These are phyloP conservation scores for Scaptomyza graminum DNA, from an alignment of 1,140 invertebrate species.

Conservation along the genomic window DNA sequence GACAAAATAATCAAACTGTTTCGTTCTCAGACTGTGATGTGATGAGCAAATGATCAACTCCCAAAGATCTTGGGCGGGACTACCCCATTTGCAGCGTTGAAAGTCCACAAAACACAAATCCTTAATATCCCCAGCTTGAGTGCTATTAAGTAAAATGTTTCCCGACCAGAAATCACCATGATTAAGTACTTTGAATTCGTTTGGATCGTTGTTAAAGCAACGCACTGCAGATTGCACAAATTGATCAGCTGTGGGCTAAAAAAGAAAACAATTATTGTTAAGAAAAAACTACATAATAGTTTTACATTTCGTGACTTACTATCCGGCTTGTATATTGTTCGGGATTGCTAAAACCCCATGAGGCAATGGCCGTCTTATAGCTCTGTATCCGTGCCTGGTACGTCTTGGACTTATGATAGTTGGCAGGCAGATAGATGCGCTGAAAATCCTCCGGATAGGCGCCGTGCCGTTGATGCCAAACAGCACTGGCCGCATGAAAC, in stretches of 20 bases:
- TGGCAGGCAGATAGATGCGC: constrained; percentile 71
- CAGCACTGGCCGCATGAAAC: constrained; percentile 85
- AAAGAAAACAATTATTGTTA: not conserved
- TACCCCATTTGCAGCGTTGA: constrained; percentile 80
- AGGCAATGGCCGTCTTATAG: constrained; percentile 69
- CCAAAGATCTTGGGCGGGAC: constrained; percentile 83
- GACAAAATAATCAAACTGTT: constrained; percentile 72
- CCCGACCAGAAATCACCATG: constrained; percentile 87
- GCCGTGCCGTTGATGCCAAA: constrained; percentile 63
- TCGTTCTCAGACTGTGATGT: constrained; percentile 67
- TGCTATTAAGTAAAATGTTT: constrained; percentile 83
- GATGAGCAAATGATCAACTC: constrained; percentile 71
- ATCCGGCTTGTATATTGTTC: constrained; percentile 63
- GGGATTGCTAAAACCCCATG: constrained; percentile 68
- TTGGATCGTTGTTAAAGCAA: constrained; percentile 75
- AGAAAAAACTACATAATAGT: no score
- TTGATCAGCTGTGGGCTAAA: constrained; percentile 66
- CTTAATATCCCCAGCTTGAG: constrained; percentile 62
- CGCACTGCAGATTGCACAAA: constrained; percentile 67
- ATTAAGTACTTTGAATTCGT: constrained; percentile 86
- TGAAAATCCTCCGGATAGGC: constrained; percentile 74
- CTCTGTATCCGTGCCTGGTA: constrained; percentile 74
- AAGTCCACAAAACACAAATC: constrained; percentile 84
- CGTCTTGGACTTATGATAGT: constrained; percentile 70
- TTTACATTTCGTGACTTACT: constrained; percentile 44